Conservation (phyloP, 2,797 vertebrate genomes). For the Sebastes oblongus region DNA sequence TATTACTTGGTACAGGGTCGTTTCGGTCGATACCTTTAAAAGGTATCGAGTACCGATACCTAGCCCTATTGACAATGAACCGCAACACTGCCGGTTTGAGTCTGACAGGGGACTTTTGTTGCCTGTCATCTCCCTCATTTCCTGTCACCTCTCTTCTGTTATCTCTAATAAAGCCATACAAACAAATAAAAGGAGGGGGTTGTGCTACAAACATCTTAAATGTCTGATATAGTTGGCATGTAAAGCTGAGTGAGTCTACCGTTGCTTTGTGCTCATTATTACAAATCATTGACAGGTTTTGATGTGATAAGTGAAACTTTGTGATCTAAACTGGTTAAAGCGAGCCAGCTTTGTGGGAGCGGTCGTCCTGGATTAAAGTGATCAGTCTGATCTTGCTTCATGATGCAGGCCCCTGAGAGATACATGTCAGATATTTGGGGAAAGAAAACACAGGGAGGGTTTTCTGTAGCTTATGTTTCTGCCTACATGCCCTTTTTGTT, state of each 20-base stretch:
- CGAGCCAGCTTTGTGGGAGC: constrained; percentile 45
- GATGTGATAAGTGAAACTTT: background rate
- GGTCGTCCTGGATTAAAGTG: background rate
- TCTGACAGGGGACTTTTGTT: background rate
- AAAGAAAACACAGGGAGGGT: background rate
- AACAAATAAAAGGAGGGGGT: background rate
- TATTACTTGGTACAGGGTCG: too few species aligned
- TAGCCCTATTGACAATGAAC: background rate
- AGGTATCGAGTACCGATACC: too few species aligned
- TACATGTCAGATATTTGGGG: background rate
- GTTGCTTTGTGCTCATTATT: background rate
- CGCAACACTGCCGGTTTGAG: background rate
- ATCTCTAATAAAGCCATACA: background rate
- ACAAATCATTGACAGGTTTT: background rate
- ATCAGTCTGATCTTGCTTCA: constrained; percentile 1
- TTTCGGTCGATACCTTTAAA: too few species aligned
- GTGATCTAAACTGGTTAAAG: background rate
- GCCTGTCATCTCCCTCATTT: background rate
- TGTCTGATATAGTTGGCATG: background rate
- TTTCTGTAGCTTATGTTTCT: constrained; percentile 37
- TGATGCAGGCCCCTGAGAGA: constrained; percentile 18
- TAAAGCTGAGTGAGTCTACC: background rate
- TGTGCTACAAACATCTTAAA: background rate
- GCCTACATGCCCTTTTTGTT: background rate
- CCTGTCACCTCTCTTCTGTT: background rate